phyloP scores from a whole-genome alignment of 2,113 vertebrate genomes.

The Opisthocomus hoazin region DNA sequence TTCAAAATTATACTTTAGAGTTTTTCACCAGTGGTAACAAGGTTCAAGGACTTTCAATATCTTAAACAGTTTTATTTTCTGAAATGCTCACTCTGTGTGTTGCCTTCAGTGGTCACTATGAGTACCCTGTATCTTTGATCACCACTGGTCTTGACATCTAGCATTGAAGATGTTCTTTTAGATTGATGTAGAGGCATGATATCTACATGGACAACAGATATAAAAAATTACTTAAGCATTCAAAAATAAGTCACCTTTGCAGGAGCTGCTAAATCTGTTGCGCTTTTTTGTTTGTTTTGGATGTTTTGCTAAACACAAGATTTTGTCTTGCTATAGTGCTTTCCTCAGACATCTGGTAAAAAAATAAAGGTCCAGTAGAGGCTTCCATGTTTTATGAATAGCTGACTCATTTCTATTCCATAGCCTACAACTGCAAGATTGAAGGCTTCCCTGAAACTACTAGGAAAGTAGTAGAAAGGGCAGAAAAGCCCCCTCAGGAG shows the following conservation, averaged over 20 bases:
- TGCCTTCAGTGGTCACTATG: background rate
- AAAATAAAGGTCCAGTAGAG: background rate
- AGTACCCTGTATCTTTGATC: background rate
- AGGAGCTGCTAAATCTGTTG: background rate
- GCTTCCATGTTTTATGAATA: background rate
- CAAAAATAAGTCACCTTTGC: background rate
- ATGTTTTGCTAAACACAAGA: background rate
- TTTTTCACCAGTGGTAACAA: background rate
- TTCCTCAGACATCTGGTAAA: background rate
- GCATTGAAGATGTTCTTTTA: background rate
- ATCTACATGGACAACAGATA: background rate
- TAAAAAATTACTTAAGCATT: background rate
- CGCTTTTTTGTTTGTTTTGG: too few relatives aligned
- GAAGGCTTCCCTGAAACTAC: background rate
- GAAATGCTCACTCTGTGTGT: background rate
- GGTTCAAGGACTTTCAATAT: background rate
- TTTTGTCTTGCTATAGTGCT: background rate
- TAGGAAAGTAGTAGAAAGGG: background rate
- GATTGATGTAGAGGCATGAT: background rate
- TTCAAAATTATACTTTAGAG: background rate
- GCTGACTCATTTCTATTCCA: background rate
- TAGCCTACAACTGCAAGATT: background rate
- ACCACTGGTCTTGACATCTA: background rate
- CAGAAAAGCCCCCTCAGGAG: background rate
- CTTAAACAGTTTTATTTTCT: background rate